Evolutionary conservation across 2,113 vertebrate genomes (phyloP).

Genomic region (Nematolebias whitei): DNA sequence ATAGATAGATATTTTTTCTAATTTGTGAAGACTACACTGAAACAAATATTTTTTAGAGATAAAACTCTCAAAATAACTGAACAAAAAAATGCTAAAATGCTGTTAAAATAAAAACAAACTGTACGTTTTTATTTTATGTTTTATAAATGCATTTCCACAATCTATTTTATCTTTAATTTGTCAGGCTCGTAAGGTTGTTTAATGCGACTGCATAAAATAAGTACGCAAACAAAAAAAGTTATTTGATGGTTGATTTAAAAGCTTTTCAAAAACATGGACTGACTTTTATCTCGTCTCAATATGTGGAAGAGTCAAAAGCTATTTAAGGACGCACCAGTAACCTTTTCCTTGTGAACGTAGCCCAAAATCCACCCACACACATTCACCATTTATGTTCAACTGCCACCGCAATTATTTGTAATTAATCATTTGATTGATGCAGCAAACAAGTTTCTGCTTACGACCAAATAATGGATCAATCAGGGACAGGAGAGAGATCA

Average conservation of each 20-base stretch:
- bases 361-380: constrained; percentile 13
- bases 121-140: background rate
- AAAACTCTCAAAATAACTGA: background rate
- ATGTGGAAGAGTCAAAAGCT: background rate
- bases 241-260: background rate
- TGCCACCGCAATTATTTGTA: constrained; percentile 67
- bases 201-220: too few relatives aligned
- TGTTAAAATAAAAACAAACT: background rate
- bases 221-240: background rate
- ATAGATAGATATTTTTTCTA: too few relatives aligned
- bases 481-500: constrained; percentile 66
- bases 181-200: background rate
- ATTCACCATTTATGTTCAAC: constrained; percentile 55
- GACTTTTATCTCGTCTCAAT: background rate
- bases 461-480: constrained; percentile 78
- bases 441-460: constrained; percentile 75
- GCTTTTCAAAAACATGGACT: background rate
- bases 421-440: constrained; percentile 76
- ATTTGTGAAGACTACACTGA: too few relatives aligned
- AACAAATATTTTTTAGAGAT: background rate
- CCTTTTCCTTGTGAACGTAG: background rate
- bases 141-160: background rate
- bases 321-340: background rate
- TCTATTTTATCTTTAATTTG: background rate
- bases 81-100: background rate